Percentiles rank a stretch among this genome's conserved stretches.
phyloP scores from a whole-genome alignment of 2,113 vertebrate species.

The Macrotus californicus region DNA sequence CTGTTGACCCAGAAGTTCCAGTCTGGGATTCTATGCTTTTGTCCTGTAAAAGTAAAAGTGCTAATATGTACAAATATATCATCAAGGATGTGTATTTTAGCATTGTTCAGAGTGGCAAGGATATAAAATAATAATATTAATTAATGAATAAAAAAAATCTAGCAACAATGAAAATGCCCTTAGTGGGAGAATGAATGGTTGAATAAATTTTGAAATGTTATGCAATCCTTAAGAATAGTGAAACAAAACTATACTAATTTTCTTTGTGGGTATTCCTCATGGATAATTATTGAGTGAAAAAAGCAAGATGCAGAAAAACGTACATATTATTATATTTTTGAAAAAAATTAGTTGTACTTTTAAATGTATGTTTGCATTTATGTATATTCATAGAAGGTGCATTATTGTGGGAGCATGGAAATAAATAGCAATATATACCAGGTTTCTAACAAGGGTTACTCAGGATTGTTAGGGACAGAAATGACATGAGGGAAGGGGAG shows the following conservation, averaged over 20 bases:
- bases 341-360: not conserved
- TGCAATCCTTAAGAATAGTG: not conserved
- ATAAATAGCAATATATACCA: not conserved
- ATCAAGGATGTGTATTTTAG: not conserved
- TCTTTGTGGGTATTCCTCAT: not conserved
- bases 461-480: not conserved
- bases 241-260: not conserved
- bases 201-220: conserved; percentile 9
- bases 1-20: not conserved
- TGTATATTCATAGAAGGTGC: not conserved
- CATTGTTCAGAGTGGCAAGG: not conserved
- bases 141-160: not conserved
- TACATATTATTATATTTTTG: not conserved
- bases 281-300: not conserved
- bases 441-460: not conserved
- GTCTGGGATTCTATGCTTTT: not conserved
- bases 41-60: not conserved
- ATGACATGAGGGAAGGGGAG: not conserved
- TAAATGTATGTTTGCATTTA: not conserved
- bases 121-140: not conserved
- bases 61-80: not conserved
- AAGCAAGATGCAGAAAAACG: not conserved
- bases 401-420: not conserved
- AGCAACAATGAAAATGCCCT: not conserved
- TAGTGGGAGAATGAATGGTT: not conserved